Conservation (phyloP, 37 sponge, comb jelly and placozoan genomes). For the Sycon ciliatum region DNA sequence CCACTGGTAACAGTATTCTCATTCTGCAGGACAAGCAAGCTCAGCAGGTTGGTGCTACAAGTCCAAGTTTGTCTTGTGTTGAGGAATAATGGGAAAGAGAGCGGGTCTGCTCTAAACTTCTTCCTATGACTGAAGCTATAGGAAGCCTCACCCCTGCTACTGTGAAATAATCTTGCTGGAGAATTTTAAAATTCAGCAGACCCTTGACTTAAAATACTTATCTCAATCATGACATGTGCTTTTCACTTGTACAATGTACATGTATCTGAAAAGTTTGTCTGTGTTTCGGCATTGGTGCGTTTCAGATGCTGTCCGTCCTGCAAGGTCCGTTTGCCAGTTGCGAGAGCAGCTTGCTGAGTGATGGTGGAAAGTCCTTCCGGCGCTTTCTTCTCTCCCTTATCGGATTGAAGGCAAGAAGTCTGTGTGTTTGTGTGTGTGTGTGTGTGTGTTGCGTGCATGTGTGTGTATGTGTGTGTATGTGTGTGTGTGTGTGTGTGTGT, state of each 20-base stretch:
- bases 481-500: neutral
- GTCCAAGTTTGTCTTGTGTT: no score
- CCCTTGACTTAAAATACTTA: no score
- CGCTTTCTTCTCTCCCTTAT: constrained; percentile 47
- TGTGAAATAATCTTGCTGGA: no score
- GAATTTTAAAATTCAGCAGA: no score
- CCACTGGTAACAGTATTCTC: constrained; percentile 67
- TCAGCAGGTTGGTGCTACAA: constrained; percentile 45
- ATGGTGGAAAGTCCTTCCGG: constrained; percentile 13
- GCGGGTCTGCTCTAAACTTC: no score
- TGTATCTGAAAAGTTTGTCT: no score
- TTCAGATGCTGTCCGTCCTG: constrained; percentile 45
- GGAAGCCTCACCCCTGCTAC: no score
- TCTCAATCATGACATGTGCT: no score
- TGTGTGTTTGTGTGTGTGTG: constrained; percentile 15
- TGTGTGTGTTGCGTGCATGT: constrained; percentile 29
- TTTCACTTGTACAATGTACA: no score
- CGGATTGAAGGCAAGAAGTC: neutral
- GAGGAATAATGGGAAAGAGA: no score
- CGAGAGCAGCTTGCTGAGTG: constrained; percentile 44
- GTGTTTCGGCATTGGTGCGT: no score
- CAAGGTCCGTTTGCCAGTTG: constrained; percentile 49
- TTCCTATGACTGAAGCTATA: no score
- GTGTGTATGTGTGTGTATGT: neutral
- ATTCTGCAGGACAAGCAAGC: constrained; percentile 39